A percentile compares a stretch with the other conserved stretches of the same genome.
These are phyloP conservation scores for Fistularia tabacaria DNA, from an alignment of 2,797 vertebrate genomes.

Conservation along the genomic window DNA sequence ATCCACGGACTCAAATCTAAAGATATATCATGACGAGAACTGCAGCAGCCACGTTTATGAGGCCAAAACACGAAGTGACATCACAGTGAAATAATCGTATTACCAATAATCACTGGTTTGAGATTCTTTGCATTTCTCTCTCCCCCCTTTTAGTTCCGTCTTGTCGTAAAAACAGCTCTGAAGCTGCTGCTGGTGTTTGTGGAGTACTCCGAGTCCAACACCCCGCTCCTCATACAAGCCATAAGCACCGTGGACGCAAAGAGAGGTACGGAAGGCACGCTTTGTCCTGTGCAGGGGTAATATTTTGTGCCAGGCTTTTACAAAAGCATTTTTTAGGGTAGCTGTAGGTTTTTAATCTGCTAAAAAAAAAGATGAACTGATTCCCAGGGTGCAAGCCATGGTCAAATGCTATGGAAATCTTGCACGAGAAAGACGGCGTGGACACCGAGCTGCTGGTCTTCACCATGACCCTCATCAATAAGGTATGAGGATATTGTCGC, in stretches of 20 bases:
- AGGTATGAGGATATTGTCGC: conserved; percentile 70
- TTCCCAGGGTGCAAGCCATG: conserved; percentile 80
- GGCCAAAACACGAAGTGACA: too few species aligned
- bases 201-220: conserved; percentile 89
- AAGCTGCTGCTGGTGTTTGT: conserved; percentile 94
- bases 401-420: conserved; percentile 90
- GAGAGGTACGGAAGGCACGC: conserved; percentile 71
- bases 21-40: too few species aligned
- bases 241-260: conserved; percentile 79
- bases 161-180: conserved; percentile 91
- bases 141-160: conserved; percentile 80
- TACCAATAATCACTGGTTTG: too few species aligned
- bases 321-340: too few species aligned
- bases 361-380: neutral
- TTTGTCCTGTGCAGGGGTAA: neutral
- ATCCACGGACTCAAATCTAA: too few species aligned
- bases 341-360: too few species aligned
- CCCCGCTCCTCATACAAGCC: conserved; percentile 81
- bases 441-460: conserved; percentile 94
- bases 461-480: conserved; percentile 92
- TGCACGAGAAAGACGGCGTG: conserved; percentile 93
- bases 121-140: too few species aligned
- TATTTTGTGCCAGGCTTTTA: too few species aligned
- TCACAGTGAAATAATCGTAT: too few species aligned
- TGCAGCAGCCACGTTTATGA: too few species aligned